These are phyloP conservation scores for Paramisgurnus dabryanus DNA, from an alignment of 2,113 vertebrate genomes.

Conservation along the genomic window DNA sequence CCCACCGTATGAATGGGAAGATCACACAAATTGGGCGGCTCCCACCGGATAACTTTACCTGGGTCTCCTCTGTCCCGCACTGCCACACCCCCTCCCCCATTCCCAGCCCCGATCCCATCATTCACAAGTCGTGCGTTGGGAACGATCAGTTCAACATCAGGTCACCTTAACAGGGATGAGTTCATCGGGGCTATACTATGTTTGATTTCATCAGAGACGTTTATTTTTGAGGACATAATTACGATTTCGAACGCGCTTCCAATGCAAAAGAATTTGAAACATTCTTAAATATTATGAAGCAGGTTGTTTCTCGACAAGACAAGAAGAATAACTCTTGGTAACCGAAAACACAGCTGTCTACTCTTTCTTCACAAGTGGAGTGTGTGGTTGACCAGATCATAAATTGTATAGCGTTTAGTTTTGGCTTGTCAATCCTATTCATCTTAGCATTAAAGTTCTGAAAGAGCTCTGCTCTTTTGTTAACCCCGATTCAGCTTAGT, in stretches of 20 bases:
- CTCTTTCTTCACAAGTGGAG: neutral
- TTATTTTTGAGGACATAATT: no score
- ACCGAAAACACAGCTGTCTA: conserved; percentile 13
- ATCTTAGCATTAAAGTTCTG: conserved; percentile 8
- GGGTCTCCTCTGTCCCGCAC: conserved; percentile 56
- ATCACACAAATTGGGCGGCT: conserved; percentile 59
- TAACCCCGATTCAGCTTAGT: conserved; percentile 29
- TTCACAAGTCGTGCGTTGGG: conserved; percentile 34
- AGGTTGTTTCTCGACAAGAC: conserved; percentile 13
- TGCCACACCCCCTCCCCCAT: conserved; percentile 22
- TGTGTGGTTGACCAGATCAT: conserved; percentile 31
- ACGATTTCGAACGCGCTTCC: neutral
- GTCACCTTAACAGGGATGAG: neutral
- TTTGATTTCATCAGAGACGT: neutral
- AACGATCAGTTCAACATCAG: conserved; percentile 11
- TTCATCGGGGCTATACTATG: neutral
- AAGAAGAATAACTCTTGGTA: conserved; percentile 2
- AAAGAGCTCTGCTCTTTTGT: conserved; percentile 8
- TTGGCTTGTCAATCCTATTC: conserved; percentile 13
- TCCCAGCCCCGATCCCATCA: conserved; percentile 41
- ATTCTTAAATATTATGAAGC: neutral
- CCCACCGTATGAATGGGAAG: conserved; percentile 65
- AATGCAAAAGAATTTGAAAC: neutral
- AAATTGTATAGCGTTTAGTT: neutral
- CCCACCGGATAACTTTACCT: conserved; percentile 65